phyloP scores from a whole-genome alignment of 1,140 invertebrate genomes.

The Heliothis subflexa region DNA sequence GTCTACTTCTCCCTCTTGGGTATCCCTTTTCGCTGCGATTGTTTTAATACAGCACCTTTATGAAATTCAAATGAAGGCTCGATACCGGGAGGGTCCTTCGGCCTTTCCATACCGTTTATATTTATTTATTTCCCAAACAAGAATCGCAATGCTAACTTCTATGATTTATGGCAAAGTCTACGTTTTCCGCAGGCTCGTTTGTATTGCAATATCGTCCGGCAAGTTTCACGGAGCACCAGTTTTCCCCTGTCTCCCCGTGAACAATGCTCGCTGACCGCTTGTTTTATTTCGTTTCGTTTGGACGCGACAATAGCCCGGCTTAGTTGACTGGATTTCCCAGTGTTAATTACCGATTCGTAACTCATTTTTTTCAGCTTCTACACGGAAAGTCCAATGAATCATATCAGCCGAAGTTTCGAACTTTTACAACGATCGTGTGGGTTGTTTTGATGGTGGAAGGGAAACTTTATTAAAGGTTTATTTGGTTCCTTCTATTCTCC shows the following conservation, averaged over 20 bases:
- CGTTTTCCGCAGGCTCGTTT: constrained; percentile 63
- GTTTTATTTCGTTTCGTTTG: constrained; percentile 67
- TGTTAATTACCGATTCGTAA: constrained; percentile 70
- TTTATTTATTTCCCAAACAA: constrained; percentile 74
- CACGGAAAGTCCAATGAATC: constrained; percentile 47
- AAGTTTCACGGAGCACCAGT: constrained; percentile 59
- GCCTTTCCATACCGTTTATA: constrained; percentile 57
- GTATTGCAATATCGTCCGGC: constrained; percentile 71
- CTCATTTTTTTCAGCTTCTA: constrained; percentile 54
- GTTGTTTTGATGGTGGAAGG: constrained; percentile 7
- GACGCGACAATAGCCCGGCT: constrained; percentile 58
- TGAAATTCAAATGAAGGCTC: constrained; percentile 69
- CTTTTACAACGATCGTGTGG: not conserved
- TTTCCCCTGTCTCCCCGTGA: constrained; percentile 46
- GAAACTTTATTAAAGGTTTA: constrained; percentile 39
- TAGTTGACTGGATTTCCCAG: constrained; percentile 58
- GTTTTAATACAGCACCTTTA: constrained; percentile 72
- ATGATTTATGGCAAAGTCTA: constrained; percentile 70
- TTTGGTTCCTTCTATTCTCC: constrained; percentile 27
- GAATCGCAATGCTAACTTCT: constrained; percentile 68
- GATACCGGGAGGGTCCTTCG: constrained; percentile 51
- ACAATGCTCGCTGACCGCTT: constrained; percentile 59
- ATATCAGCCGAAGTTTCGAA: not conserved
- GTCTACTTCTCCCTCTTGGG: constrained; percentile 51
- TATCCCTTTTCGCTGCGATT: constrained; percentile 52